Evolutionary conservation across 2,113 vertebrate species (phyloP).

Genomic region (Thunnus thynnus): DNA sequence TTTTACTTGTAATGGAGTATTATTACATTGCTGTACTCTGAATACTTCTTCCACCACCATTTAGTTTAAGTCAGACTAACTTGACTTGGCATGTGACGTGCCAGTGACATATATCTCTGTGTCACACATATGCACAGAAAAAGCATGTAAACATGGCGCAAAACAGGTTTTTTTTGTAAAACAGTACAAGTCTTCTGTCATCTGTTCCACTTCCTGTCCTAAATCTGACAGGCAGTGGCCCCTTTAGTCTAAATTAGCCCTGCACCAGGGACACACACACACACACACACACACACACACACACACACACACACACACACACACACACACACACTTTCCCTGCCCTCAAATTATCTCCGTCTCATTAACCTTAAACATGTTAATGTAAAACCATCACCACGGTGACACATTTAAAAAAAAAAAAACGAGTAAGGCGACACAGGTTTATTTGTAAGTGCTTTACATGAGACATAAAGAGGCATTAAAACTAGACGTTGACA

Average conservation of each 20-base stretch:
- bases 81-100: too few species aligned
- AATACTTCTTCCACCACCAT: too few species aligned
- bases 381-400: conserved; percentile 12
- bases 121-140: too few species aligned
- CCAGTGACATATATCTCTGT: too few species aligned
- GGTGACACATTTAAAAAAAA: conserved; percentile 26
- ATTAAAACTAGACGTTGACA: background rate
- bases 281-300: conserved; percentile 17
- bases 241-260: conserved; percentile 77
- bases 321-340: conserved; percentile 26
- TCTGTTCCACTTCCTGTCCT: conserved; percentile 76
- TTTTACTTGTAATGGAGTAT: too few species aligned
- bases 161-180: background rate
- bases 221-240: conserved; percentile 72
- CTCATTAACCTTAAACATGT: conserved; percentile 69
- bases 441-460: background rate
- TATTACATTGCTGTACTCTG: too few species aligned
- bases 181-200: conserved; percentile 26
- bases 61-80: too few species aligned
- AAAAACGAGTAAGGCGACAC: background rate
- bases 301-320: conserved; percentile 23
- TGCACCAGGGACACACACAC: conserved; percentile 52
- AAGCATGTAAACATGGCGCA: background rate
- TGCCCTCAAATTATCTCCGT: conserved; percentile 59
- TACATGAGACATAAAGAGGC: background rate